Percentiles rank a stretch among this genome's conserved stretches.
These are phyloP conservation scores for Lasiurus cinereus DNA, from an alignment of 2,113 vertebrate species.

Conservation along the genomic window DNA sequence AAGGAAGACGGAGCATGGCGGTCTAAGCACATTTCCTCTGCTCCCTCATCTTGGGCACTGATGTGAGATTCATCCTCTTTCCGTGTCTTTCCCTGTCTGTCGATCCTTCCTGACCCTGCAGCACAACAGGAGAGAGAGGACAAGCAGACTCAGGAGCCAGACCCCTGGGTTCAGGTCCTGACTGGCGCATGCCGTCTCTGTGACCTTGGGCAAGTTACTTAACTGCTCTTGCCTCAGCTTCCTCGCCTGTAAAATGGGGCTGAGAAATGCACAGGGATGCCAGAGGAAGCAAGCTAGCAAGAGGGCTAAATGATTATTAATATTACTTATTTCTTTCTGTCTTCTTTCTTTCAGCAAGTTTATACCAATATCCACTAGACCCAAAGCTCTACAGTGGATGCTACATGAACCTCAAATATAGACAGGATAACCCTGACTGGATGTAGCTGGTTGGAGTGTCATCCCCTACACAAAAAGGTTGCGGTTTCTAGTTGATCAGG, in stretches of 20 bases:
- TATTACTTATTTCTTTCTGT: background rate
- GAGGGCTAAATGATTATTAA: too few relatives aligned
- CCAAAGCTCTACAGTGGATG: background rate
- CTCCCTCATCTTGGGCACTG: background rate
- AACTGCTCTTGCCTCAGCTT: background rate
- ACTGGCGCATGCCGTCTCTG: background rate
- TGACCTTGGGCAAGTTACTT: background rate
- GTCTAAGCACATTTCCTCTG: background rate
- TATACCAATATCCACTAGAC: background rate
- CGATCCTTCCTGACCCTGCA: background rate
- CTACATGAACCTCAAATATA: background rate
- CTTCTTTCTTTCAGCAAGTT: conserved; percentile 15
- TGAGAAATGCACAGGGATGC: background rate
- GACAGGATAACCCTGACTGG: background rate
- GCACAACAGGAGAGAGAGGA: background rate
- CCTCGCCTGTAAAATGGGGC: background rate
- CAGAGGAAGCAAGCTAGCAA: background rate
- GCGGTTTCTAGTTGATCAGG: background rate
- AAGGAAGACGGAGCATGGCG: background rate
- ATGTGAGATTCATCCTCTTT: background rate
- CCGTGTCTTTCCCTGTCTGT: background rate
- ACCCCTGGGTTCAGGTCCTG: background rate
- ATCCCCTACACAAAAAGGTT: background rate
- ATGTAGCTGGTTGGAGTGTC: background rate
- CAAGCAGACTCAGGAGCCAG: background rate